Percentiles rank a stretch among this genome's conserved stretches.
Conservation (phyloP, 2,888 invertebrate genomes). For the Endomychus coccineus region DNA sequence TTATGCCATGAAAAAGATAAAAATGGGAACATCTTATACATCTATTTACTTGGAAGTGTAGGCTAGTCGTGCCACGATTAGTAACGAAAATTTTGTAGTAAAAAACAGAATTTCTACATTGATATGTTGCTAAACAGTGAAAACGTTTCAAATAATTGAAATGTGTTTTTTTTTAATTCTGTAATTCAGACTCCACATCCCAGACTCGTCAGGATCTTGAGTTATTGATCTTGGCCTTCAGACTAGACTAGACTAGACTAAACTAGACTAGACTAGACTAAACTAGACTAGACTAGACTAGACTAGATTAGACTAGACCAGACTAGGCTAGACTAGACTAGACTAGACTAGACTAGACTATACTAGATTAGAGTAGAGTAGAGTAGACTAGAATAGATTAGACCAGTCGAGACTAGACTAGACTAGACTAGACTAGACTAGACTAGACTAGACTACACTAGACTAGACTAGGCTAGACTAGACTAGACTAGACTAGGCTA, state of each 20-base stretch:
- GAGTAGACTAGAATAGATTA: background rate
- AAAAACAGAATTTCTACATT: too few relatives aligned
- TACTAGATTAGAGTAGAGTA: conserved; percentile 1
- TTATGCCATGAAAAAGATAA: too few relatives aligned
- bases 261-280: conserved; percentile 1
- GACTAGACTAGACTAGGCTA: background rate
- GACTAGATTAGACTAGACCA: conserved; percentile 1
- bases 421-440: conserved; percentile 1
- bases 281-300: background rate
- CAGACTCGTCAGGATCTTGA: too few relatives aligned
- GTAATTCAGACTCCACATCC: too few relatives aligned
- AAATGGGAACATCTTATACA: too few relatives aligned
- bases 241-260: conserved; percentile 1
- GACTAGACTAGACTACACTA: conserved; percentile 3
- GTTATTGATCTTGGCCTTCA: too few relatives aligned
- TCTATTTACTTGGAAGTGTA: too few relatives aligned
- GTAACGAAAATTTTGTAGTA: too few relatives aligned
- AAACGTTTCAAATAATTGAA: too few relatives aligned
- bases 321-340: conserved; percentile 2
- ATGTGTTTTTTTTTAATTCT: too few relatives aligned
- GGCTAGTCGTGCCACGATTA: too few relatives aligned
- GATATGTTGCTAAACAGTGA: too few relatives aligned
- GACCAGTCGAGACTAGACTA: conserved; percentile 2
- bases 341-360: conserved; percentile 1
- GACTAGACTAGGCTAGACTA: background rate